phyloP scores from a whole-genome alignment of 2,113 vertebrate genomes.

The Rhodinocichla rosea region DNA sequence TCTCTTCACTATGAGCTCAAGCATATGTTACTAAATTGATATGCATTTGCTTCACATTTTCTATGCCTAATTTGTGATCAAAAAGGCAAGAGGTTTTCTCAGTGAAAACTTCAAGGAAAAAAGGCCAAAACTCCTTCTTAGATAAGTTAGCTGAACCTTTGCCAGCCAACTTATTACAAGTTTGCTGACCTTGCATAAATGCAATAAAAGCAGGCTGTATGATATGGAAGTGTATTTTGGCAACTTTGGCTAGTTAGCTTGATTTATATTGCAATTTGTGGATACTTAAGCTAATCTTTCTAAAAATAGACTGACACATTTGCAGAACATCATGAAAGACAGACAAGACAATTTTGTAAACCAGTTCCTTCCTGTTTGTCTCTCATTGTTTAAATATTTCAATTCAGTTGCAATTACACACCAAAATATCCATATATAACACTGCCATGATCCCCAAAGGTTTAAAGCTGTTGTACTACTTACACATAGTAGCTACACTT shows the following conservation, averaged over 20 bases:
- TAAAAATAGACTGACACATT: neutral
- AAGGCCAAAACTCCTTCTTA: neutral
- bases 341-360: neutral
- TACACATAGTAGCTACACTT: neutral
- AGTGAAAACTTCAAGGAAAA: neutral
- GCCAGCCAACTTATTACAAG: neutral
- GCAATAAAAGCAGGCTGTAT: neutral
- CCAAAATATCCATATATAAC: neutral
- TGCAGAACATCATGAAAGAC: neutral
- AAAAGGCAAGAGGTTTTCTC: neutral
- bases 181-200: neutral
- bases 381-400: constrained; percentile 19
- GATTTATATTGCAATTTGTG: constrained; percentile 18
- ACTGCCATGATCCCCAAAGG: neutral
- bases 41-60: neutral
- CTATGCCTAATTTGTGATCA: neutral
- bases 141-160: neutral
- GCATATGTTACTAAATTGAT: neutral
- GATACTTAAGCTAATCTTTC: neutral
- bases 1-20: neutral
- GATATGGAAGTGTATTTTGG: neutral
- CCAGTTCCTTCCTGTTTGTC: neutral
- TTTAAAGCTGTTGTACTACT: neutral
- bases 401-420: neutral
- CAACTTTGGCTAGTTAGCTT: neutral